A percentile compares a stretch with the other conserved stretches of the same genome.
Conservation (phyloP, 2,113 vertebrate species). For the Pluvianellus socialis region DNA sequence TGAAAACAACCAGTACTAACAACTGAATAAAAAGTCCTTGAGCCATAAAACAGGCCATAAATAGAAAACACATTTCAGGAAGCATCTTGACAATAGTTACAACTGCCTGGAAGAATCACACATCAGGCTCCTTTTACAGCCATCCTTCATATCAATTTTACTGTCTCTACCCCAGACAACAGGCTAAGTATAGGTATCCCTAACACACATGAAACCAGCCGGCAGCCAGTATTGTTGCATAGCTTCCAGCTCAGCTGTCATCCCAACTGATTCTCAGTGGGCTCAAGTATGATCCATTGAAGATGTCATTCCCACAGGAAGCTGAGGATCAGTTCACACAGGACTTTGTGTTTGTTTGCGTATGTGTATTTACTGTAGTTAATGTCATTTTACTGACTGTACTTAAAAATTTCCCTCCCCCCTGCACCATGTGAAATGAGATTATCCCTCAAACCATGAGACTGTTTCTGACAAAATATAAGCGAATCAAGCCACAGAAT, state of each 20-base stretch:
- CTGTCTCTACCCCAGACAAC: neutral
- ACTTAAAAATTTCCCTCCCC: neutral
- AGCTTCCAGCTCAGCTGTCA: conserved; percentile 42
- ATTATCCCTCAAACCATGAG: conserved; percentile 1
- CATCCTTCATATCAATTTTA: neutral
- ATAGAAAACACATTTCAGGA: neutral
- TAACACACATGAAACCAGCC: neutral
- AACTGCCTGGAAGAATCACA: neutral
- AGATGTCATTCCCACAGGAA: conserved; percentile 61
- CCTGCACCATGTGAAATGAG: conserved; percentile 24
- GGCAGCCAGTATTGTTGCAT: neutral
- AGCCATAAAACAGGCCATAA: neutral
- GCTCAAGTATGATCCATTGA: conserved; percentile 37
- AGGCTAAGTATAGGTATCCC: neutral
- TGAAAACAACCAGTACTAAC: neutral
- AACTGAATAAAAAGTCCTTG: neutral
- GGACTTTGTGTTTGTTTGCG: conserved; percentile 51
- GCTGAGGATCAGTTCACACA: conserved; percentile 56
- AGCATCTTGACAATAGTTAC: neutral
- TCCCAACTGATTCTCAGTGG: neutral
- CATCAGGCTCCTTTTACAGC: neutral
- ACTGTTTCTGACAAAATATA: conserved; percentile 14
- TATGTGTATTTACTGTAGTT: conserved; percentile 27
- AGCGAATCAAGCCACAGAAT: neutral
- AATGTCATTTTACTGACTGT: conserved; percentile 37